Evolutionary conservation across 2,888 invertebrate species (phyloP), one percentile per base, ranked within the genome.

Genomic region (Macrophya annulata): DNA sequence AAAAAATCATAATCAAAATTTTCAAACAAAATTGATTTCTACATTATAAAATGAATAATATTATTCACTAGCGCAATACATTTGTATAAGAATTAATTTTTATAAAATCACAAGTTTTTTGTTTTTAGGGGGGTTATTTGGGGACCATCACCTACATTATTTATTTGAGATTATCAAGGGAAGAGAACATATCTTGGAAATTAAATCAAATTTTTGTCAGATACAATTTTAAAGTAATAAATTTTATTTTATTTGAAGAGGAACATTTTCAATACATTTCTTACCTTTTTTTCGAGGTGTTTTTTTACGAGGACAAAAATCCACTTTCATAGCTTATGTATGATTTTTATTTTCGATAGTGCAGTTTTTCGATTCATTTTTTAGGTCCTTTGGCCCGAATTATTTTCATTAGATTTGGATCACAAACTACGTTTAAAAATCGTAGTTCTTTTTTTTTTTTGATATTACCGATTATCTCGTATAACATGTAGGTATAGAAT

Each of bases 401-500:
- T 77, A 55, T 37, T 77, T 77, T 77, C 37, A 37, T 55, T 77
- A 77, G 55, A 77, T 77, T 55, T 77, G 55, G 77, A 55, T 31
- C 55, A 55, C 25, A 37, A 77, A 51, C 25, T 15, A 77, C 31
- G 77, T 31, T 77, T 40, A 17, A n/a, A n/a, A n/a, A n/a, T n/a
- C n/a, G n/a, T n/a, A n/a, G n/a, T n/a, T n/a, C n/a, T n/a, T n/a
- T n/a, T n/a, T n/a, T n/a, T n/a, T n/a, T n/a, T n/a, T n/a, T n/a
- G n/a, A n/a, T n/a, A n/a, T 48, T 48, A 12, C 48, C 48, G 48
- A 48, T 12, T 48, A 48, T 48, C 48, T 48, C 12, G 48, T 48
- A 3, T 12, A n/a, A n/a, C n/a, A n/a, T n/a, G n/a, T n/a, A n/a
- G n/a, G n/a, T 4, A 12, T 12, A 1, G 12, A 48, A 12, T 12